phyloP scores from a whole-genome alignment of 2,797 vertebrate genomes.

The Sebastes reedi region DNA sequence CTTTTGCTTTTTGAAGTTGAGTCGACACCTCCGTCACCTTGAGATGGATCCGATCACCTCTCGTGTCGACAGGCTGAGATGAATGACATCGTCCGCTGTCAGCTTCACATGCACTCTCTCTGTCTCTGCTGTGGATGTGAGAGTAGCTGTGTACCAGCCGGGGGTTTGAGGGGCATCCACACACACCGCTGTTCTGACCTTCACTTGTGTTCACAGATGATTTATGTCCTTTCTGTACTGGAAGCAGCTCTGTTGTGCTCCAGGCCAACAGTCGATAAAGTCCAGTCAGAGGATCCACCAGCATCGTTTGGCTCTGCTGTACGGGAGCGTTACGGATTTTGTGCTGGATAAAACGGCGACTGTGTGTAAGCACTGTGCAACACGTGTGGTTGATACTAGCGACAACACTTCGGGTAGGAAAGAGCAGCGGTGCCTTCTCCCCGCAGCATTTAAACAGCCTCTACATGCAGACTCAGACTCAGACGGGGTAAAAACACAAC shows the following conservation, averaged over 20 bases:
- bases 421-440: no score
- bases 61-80: conserved; percentile 38
- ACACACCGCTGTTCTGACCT: neutral
- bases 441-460: no score
- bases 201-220: conserved; percentile 5
- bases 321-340: no score
- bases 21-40: neutral
- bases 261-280: neutral
- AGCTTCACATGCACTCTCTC: accelerated
- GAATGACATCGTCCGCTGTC: neutral
- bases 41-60: conserved; percentile 25
- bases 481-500: no score
- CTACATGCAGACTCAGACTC: no score
- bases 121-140: neutral
- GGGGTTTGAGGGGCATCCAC: neutral
- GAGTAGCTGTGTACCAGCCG: neutral
- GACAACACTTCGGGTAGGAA: no score
- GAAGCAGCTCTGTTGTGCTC: neutral
- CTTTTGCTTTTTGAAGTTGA: neutral
- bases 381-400: no score
- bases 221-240: neutral
- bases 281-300: no score
- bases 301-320: no score
- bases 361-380: no score
- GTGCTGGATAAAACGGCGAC: no score